Percentiles rank a stretch among this genome's conserved stretches.
Evolutionary conservation across 2,113 vertebrate genomes (phyloP).

Genomic region (Oriolus oriolus): DNA sequence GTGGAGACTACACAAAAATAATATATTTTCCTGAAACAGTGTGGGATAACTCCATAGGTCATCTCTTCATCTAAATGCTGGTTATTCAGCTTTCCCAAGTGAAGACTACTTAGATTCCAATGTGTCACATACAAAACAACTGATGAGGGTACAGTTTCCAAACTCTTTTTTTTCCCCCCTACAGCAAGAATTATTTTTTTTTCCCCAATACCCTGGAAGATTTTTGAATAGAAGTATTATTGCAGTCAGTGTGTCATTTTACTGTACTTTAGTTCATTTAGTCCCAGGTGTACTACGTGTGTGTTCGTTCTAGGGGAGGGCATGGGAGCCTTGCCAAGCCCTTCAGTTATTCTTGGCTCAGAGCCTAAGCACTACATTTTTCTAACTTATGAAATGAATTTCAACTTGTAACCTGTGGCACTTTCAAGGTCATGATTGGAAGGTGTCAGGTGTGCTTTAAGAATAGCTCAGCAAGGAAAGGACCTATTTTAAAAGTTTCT

Average conservation of each 20-base stretch:
- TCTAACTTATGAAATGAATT: slow-evolving; percentile 60
- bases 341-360: slow-evolving; percentile 54
- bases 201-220: background rate
- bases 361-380: slow-evolving; percentile 66
- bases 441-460: slow-evolving; percentile 68
- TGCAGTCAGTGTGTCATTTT: slow-evolving; percentile 59
- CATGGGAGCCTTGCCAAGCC: slow-evolving; percentile 52
- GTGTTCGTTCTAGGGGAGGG: slow-evolving; percentile 50
- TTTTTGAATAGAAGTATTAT: slow-evolving; percentile 62
- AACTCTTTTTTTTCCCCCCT: background rate
- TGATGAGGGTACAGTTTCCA: background rate
- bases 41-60: background rate
- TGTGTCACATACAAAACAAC: background rate
- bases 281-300: slow-evolving; percentile 60
- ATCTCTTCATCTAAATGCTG: background rate
- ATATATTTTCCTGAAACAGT: background rate
- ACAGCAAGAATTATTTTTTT: background rate
- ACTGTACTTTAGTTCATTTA: slow-evolving; percentile 61
- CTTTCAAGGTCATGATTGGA: slow-evolving; percentile 59
- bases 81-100: background rate
- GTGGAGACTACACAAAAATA: background rate
- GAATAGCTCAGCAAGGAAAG: slow-evolving; percentile 28
- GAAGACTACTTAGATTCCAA: background rate
- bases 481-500: slow-evolving; percentile 38
- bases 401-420: slow-evolving; percentile 66